Percentiles rank a stretch among this genome's conserved stretches.
These are phyloP conservation scores for Thalpophila matura DNA, from an alignment of 2,888 invertebrate genomes.

Conservation along the genomic window DNA sequence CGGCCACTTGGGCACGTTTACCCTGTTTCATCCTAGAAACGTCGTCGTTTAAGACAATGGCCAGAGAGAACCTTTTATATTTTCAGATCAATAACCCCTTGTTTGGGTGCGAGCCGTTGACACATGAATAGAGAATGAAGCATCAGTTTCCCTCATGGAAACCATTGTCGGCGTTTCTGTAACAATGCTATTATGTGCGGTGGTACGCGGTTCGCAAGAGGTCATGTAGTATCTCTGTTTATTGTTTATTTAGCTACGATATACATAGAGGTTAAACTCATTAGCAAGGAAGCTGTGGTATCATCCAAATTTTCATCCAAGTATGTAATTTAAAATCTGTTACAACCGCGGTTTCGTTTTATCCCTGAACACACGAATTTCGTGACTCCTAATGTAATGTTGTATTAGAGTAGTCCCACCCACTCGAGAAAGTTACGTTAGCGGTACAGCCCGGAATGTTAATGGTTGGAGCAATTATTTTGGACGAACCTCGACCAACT, in stretches of 20 bases:
- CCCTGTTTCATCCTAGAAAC: slow-evolving; percentile 73
- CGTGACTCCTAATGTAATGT: slow-evolving; percentile 73
- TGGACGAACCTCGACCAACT: slow-evolving; percentile 69
- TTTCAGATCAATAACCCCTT: slow-evolving; percentile 84
- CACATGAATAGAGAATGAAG: slow-evolving; percentile 79
- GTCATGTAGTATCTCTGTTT: slow-evolving; percentile 38
- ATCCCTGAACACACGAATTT: slow-evolving; percentile 60
- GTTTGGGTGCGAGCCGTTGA: slow-evolving; percentile 80
- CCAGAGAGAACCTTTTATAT: slow-evolving; percentile 81
- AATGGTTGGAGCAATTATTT: slow-evolving; percentile 81
- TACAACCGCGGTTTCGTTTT: slow-evolving; percentile 54
- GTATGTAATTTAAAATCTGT: slow-evolving; percentile 39
- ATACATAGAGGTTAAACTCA: slow-evolving; percentile 56
- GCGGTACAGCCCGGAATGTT: slow-evolving; percentile 78
- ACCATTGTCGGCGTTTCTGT: slow-evolving; percentile 73
- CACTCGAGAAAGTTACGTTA: slow-evolving; percentile 79
- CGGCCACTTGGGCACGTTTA: slow-evolving; percentile 85
- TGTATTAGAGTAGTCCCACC: slow-evolving; percentile 69
- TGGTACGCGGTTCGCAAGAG: slow-evolving; percentile 52
- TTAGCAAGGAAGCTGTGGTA: slow-evolving; percentile 49
- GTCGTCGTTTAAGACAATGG: slow-evolving; percentile 82
- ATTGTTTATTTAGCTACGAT: slow-evolving; percentile 50
- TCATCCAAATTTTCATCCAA: slow-evolving; percentile 41
- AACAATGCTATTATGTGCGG: slow-evolving; percentile 55
- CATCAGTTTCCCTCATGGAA: slow-evolving; percentile 76